A percentile compares a stretch with the other conserved stretches of the same genome.
These are phyloP conservation scores for Hydrocynus forskahlii DNA, from an alignment of 2,797 vertebrate genomes.

Conservation along the genomic window DNA sequence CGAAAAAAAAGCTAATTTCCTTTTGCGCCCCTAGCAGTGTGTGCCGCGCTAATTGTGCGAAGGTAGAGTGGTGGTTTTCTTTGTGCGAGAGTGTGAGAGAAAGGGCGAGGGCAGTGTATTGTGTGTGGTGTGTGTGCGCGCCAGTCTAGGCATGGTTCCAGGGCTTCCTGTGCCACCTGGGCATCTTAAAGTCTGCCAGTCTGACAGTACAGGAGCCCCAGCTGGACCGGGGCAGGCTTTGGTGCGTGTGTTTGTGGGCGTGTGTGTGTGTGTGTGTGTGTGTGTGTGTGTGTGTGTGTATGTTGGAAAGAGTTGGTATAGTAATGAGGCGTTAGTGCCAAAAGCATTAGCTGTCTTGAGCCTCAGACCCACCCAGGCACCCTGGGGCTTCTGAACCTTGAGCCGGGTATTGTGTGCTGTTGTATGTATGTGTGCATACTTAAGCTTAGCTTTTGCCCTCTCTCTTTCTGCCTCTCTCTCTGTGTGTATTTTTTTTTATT, in stretches of 20 bases:
- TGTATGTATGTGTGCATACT: conserved; percentile 28
- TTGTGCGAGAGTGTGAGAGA: conserved; percentile 42
- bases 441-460: not conserved
- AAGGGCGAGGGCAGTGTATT: conserved; percentile 16
- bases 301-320: conserved; percentile 56
- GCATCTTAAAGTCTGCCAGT: conserved; percentile 73
- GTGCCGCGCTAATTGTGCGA: conserved; percentile 78
- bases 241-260: conserved; percentile 38
- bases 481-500: conserved; percentile 3
- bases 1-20: conserved; percentile 76
- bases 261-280: conserved; percentile 38
- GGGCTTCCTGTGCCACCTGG: conserved; percentile 78
- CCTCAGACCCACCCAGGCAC: conserved; percentile 53
- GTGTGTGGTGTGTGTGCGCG: conserved; percentile 45
- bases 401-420: conserved; percentile 42
- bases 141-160: conserved; percentile 76
- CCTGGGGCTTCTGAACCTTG: conserved; percentile 54
- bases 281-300: conserved; percentile 45
- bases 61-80: conserved; percentile 61
- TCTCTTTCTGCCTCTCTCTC: not conserved
- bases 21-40: conserved; percentile 73
- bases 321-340: conserved; percentile 72
- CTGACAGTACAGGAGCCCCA: conserved; percentile 73
- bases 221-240: conserved; percentile 62
- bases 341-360: conserved; percentile 71